Evolutionary conservation across 1,140 invertebrate genomes (phyloP).

Genomic region (Micrasema longulum): DNA sequence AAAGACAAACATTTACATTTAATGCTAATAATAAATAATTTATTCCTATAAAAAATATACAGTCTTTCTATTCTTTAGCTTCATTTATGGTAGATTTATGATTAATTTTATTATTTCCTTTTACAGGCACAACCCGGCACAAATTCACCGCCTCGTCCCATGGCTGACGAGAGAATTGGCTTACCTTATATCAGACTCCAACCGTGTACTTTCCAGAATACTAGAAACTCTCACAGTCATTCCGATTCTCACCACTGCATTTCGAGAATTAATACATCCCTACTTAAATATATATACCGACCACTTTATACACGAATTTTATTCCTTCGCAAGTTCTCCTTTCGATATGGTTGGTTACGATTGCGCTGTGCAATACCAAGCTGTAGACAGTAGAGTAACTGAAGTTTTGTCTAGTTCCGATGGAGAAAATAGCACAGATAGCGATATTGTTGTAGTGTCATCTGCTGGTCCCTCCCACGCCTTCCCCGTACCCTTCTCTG

Average conservation of each 20-base stretch:
- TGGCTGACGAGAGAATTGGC: constrained; percentile 91
- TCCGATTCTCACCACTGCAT: constrained; percentile 80
- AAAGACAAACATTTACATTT: too few species aligned
- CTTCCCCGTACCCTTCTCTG: constrained; percentile 21
- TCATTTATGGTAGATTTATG: too few species aligned
- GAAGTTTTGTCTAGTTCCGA: constrained; percentile 63
- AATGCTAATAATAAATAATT: too few species aligned
- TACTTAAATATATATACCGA: constrained; percentile 72
- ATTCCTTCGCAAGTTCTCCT: constrained; percentile 86
- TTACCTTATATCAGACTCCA: constrained; percentile 73
- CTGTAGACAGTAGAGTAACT: constrained; percentile 56
- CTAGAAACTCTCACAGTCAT: constrained; percentile 75
- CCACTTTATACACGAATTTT: constrained; percentile 92
- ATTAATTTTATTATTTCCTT: too few species aligned
- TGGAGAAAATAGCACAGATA: constrained; percentile 62
- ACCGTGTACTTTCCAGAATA: constrained; percentile 77
- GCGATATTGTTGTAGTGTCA: constrained; percentile 62
- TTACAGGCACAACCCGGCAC: constrained; percentile 80
- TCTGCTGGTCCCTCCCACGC: constrained; percentile 52
- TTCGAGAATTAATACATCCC: constrained; percentile 73
- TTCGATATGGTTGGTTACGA: constrained; percentile 87
- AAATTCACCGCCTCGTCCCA: constrained; percentile 83
- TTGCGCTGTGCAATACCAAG: constrained; percentile 67
- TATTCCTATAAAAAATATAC: too few species aligned
- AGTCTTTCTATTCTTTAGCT: too few species aligned